These are phyloP conservation scores for Pseudanteris insignis DNA, from an alignment of 2,888 invertebrate genomes.

Conservation along the genomic window DNA sequence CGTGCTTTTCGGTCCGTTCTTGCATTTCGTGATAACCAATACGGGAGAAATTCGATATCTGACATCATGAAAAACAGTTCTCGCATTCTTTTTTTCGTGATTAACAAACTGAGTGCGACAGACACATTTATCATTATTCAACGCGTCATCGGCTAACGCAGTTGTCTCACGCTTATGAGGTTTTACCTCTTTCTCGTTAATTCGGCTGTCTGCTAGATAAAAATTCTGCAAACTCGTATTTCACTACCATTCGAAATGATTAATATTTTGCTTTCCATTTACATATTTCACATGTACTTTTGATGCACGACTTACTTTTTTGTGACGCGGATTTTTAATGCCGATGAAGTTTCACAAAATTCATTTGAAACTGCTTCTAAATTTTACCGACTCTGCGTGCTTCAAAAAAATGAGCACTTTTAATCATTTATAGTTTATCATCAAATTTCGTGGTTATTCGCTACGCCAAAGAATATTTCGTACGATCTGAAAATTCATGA, in stretches of 20 bases:
- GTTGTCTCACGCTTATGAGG: constrained; percentile 22
- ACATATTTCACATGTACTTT: constrained; percentile 4
- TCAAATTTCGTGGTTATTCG: no score
- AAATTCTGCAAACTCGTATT: constrained; percentile 31
- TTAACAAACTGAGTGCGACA: constrained; percentile 20
- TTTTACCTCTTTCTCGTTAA: constrained; percentile 20
- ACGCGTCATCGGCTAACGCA: constrained; percentile 24
- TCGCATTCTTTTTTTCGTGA: constrained; percentile 15
- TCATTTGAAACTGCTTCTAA: no score
- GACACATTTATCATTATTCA: constrained; percentile 32
- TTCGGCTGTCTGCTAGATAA: constrained; percentile 26
- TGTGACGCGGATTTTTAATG: background rate
- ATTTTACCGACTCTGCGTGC: no score
- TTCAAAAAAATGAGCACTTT: no score
- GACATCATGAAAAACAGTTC: no score
- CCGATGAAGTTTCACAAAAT: no score
- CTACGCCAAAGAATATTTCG: no score
- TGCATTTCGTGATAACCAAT: no score
- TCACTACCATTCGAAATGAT: constrained; percentile 15
- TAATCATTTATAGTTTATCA: no score
- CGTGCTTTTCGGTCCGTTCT: no score
- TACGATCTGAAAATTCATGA: no score
- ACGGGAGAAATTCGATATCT: no score
- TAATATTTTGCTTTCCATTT: constrained; percentile 26
- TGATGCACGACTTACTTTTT: constrained; percentile 1